Base-by-base conservation (phyloP, 2,888 invertebrate species). In the Drosophila fulvimacula region DNA sequence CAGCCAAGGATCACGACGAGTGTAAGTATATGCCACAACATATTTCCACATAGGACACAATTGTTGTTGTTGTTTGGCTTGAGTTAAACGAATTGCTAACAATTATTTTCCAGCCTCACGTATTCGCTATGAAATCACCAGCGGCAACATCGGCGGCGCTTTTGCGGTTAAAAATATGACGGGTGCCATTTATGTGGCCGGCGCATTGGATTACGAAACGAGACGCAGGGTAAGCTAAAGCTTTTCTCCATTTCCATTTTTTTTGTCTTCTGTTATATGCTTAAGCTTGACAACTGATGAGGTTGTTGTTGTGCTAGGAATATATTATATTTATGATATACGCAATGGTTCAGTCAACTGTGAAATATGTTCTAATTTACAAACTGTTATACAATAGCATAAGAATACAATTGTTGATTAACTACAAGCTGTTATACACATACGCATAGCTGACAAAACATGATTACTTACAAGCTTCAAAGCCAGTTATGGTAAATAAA, bases 61-160 rank as follows among this genome's bases (percentile, higher is more conserved):
- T 24, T 10, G 17, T 9, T 42, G 24, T 11, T 24, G 9, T 48
- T 30, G 11, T 17, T n/a, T 38, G 15, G 38, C 6, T n/a, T n/a
- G 51, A 57, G 15, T 69, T 65, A 69, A 64, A 67, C 41, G 57
- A 56, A 78, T 62, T 64, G 59, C 67, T 58, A 42, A 71, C 78
- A 71, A 71, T 76, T 71, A 68, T 81, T 71, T 65, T 61, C 11
- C 95, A 98, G 98, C 98, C 93, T 98, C 98, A 94, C 97, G 97
- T 95, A 98, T 99, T 95, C 97, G 98, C 95, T 99, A 99, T 95
- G 98, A 98, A 96, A 98, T 99, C 94, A 98, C 98, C 93, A 97
- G 97, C 95, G 98, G 98, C 94, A 99, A 99, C 96, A 96, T 98
- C 95, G 98, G 98, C 77, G 98, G 98, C 90, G 98, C 98, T 41